Base-by-base conservation (phyloP, 1,140 invertebrate genomes). In the Apis florea region DNA sequence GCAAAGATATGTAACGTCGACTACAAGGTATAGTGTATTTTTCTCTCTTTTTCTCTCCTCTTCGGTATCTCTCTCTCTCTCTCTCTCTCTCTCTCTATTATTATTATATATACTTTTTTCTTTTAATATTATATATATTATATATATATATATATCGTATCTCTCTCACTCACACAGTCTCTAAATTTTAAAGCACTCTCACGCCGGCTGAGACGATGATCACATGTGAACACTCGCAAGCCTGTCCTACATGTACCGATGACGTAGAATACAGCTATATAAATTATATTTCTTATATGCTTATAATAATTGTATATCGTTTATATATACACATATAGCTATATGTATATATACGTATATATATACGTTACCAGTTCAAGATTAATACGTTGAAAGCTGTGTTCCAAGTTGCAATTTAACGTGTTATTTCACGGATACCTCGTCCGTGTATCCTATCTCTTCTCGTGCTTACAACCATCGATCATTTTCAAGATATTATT, bases 1-100 rank as follows among this genome's bases (percentile, higher is more conserved):
- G 56, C 61, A 83, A 86, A 88, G 84, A 88, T 88, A 88, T 88
- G 84, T 87, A 88, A 88, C 82, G 87, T 85, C 79, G 84, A 88
- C 71, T 88, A 84, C 73, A 83, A 86, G 85, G 77, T 88, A 83
- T 80, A 88, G 68, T 69, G 79, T 83, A 67, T 67, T 75, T 79
- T 70, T 77, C 73, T 59, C 56, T 80, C 67, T 83, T 26, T 71
- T 71, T 76, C 40, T 61, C 24, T 56, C 67, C 26, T 5, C 6
- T 40, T 40, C 31, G 31, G 31, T 40, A 40, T 61, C 40, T 75
- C 47, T 71, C 24, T 79, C 49, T 79, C 40, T 83, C 56, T 51
- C 58, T 17, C 70, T 68, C 40, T 51, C 26, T 70, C 49, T 61
- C 26, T 80, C n/a, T 58, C 53, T 83, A 47, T 75, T 70, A 31